Base-by-base conservation (phyloP, 2,113 vertebrate species). In the Natator depressus region DNA sequence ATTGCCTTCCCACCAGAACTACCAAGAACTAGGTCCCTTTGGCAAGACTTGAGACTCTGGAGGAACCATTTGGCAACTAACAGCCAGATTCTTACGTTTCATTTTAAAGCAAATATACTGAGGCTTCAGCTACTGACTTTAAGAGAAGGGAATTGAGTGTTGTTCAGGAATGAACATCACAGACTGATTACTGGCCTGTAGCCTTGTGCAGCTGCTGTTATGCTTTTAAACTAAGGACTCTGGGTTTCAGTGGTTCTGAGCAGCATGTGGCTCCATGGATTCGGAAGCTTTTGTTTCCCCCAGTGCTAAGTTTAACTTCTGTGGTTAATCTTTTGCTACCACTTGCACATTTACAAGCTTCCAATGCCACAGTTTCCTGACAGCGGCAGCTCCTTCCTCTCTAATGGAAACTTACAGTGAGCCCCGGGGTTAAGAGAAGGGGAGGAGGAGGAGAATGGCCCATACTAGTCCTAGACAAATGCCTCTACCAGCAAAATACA, bases 241-340 rank as follows among this genome's bases (percentile, higher is more conserved):
- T 11, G 57, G 51, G 10, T 53, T 82, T 47, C 27, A 27, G 79
- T 8, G 5, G 22, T 91, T 85, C 89, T 47, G 16, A 42, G 17
- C n/a, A 72, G 13, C 75, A 29, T 19, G 17, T 42, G 10, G 46
- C 42, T 85, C n/a, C 76, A 22, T 27, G 92, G 35, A 82, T 35
- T 22, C 38, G 19, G 27, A 19, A 80, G 17, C 19, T 59, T 86
- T 82, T 6, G 1, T 20, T 55, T 49, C 25, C 85, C 79, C 29
- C 50, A 88, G 80, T 76, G 79, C n/a, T 13, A 24, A 49, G 54
- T 85, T 91, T 88, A 78, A 80, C 82, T 93, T 88, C 84, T 84
- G 57, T 84, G 88, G 85, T 51, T 8, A 53, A 22, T 55, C 38
- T 47, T 72, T 49, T 51, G 42, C 46, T 47, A 42, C 24, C n/a